Evolutionary conservation across 2,113 vertebrate genomes (phyloP), one percentile per base, ranked within the genome.

Genomic region (Hipposideros armiger): DNA sequence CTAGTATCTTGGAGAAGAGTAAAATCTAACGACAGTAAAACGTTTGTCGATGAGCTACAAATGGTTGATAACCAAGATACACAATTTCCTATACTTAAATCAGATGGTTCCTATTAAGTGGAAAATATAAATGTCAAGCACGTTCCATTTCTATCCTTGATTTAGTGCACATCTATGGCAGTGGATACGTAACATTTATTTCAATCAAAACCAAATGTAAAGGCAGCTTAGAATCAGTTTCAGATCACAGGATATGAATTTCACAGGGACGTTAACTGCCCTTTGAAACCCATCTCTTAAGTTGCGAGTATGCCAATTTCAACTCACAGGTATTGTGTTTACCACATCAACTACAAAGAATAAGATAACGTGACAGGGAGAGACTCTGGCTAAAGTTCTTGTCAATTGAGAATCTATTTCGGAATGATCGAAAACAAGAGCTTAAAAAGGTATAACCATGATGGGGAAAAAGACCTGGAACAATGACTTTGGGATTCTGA

Each of bases 341-440:
- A 40, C 67, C 30, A 80, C 6, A 72, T 3, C n/a, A 45, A 64
- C 36, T 76, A 56, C 26, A 11, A 76, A 92, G 24, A 58, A 15
- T 58, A 62, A 87, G 47, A 17, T 15, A 42, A 47, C 2, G 2
- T 42, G 52, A 66, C 0, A 93, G 74, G n/a, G 81, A 73, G 36
- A 82, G 42, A 70, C 30, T 83, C 26, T 11, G n/a, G 36, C 10
- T 90, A 52, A 87, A 47, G 32, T 22, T 78, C 62, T 42, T 47
- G 8, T 52, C 87, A 66, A 62, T 2, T 16, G 40, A 36, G 11
- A 81, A 77, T 66, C 70, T 80, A 47, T 45, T 86, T 90, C 45
- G 87, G 84, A 91, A 56, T 28, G 28, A 93, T 3, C 28, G 13
- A 90, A 96, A 92, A 93, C 36, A 45, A 66, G 58, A 87, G n/a